Evolutionary conservation across 2,888 invertebrate genomes (phyloP), one percentile per base, ranked within the genome.

Genomic region (Temnothorax unifasciatus): DNA sequence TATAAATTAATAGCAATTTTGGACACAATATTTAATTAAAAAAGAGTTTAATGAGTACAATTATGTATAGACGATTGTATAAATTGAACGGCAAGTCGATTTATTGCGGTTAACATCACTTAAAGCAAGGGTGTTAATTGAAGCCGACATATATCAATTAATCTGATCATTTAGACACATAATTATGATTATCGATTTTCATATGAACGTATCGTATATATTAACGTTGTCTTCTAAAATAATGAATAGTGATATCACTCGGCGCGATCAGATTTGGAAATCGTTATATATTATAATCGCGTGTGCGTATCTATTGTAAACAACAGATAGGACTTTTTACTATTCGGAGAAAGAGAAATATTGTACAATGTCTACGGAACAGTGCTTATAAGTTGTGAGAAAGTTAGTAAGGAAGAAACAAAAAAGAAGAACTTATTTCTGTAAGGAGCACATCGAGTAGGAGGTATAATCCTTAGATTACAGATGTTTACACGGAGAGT

Each of bases 401-500:
- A 47, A 76, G 15, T 61, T 54, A 64, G n/a, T 18, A 21, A 63
- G 54, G 64, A 8, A 41, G 41, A 81, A 25, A 77, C 13, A 44
- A 9, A 71, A 15, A 41, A 61, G n/a, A 61, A 25, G 38, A 38
- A 69, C 11, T 38, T 74, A 81, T 81, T 61, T 68, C 38, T 77
- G 64, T 75, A 75, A 83, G 63, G 6, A 54, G 41, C 38, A 77
- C 83, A 82, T 82, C 66, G 63, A 85, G 63, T 76, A 34, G 50
- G 77, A 29, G 38, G n/a, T 61, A 44, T 73, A 63, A 54, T 47
- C 41, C 64, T 84, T 81, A 71, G 74, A 77, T 57, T 87, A 84
- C 47, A 64, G 76, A 75, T 34, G 66, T 64, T 82, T 82, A 82
- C 61, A 64, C 34, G 63, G 59, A 91, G 82, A 90, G 82, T 90